Evolutionary conservation across 2,797 vertebrate species (phyloP).

Genomic region (Notoglanidium macrostoma): DNA sequence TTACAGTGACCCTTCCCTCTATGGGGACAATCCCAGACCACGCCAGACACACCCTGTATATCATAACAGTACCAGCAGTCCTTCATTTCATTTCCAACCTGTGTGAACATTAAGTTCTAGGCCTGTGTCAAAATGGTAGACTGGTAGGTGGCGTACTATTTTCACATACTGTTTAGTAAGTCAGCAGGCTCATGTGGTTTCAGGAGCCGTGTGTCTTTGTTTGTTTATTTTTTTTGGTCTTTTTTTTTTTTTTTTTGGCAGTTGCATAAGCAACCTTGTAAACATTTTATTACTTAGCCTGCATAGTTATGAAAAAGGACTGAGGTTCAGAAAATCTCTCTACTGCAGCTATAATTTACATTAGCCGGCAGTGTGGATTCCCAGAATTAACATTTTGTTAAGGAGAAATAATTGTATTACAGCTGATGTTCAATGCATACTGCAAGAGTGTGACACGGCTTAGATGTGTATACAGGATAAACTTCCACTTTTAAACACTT

Average conservation of each 20-base stretch:
- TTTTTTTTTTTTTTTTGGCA: constrained; percentile 1
- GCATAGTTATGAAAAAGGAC: constrained; percentile 55
- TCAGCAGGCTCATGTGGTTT: constrained; percentile 13
- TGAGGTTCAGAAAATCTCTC: constrained; percentile 29
- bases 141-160: neutral
- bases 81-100: neutral
- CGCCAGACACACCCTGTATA: neutral
- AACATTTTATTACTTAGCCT: constrained; percentile 61
- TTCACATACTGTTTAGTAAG: neutral
- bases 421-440: neutral
- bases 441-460: too few relatives aligned
- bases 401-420: neutral
- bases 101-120: neutral
- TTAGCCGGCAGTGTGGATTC: neutral
- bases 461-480: neutral
- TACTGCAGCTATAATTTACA: neutral
- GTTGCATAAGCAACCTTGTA: constrained; percentile 69
- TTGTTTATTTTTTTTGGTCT: neutral
- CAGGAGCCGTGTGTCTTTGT: constrained; percentile 44
- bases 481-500: constrained; percentile 9
- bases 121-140: neutral
- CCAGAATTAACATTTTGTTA: neutral
- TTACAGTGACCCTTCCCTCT: neutral
- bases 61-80: constrained; percentile 5
- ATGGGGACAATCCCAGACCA: neutral